Evolutionary conservation across 2,888 invertebrate species (phyloP).

Genomic region (Cenopis cana): DNA sequence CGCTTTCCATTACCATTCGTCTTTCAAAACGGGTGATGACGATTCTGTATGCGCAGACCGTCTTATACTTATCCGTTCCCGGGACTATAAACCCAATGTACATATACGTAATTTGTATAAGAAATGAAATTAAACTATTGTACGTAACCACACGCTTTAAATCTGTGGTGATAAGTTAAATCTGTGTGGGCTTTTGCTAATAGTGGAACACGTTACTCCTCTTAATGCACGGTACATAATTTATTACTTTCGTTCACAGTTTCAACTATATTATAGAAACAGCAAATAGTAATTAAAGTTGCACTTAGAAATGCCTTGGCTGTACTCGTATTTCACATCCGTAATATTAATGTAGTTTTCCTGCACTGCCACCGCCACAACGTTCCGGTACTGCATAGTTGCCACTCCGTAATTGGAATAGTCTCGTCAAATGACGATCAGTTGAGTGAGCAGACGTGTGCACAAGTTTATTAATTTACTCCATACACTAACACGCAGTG

Average conservation of each 20-base stretch:
- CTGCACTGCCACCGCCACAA: conserved; percentile 20
- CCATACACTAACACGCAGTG: conserved; percentile 26
- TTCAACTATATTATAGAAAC: conserved; percentile 4
- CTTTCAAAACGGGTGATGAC: background rate
- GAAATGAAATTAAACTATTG: background rate
- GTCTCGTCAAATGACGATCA: conserved; percentile 43
- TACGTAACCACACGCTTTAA: background rate
- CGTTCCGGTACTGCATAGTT: conserved; percentile 28
- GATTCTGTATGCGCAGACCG: background rate
- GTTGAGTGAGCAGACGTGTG: conserved; percentile 41
- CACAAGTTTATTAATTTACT: conserved; percentile 43
- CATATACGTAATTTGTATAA: background rate
- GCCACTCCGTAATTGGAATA: conserved; percentile 43
- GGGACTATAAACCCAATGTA: too few relatives aligned
- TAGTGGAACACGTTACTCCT: background rate
- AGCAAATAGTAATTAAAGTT: conserved; percentile 23
- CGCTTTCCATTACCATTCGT: background rate
- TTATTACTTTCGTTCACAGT: background rate
- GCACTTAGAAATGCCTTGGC: background rate
- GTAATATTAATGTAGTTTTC: conserved; percentile 36
- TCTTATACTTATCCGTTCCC: too few relatives aligned
- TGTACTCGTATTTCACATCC: conserved; percentile 11
- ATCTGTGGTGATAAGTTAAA: background rate
- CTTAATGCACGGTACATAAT: conserved; percentile 2
- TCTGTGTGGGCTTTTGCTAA: background rate